These are phyloP conservation scores for Hylaeus volcanicus DNA, from an alignment of 1,140 invertebrate species.

Conservation along the genomic window DNA sequence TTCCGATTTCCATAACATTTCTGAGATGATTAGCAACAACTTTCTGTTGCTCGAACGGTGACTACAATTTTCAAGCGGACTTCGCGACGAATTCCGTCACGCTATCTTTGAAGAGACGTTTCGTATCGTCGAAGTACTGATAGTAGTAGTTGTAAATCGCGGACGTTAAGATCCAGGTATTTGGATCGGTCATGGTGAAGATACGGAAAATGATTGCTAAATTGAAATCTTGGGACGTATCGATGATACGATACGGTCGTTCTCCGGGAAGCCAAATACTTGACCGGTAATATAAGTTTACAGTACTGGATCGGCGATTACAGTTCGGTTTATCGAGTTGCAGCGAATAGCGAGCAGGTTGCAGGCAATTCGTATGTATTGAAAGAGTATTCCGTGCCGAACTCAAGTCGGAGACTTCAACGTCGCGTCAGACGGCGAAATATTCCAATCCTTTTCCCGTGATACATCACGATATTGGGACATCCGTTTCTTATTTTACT, in stretches of 20 bases:
- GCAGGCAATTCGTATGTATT: conserved; percentile 42
- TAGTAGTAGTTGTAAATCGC: conserved; percentile 3
- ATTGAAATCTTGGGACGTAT: conserved; percentile 41
- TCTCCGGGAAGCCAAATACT: conserved; percentile 37
- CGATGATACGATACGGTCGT: conserved; percentile 34
- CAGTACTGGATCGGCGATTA: conserved; percentile 65
- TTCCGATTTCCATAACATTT: conserved; percentile 14
- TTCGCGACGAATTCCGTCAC: background rate
- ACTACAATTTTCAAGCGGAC: background rate
- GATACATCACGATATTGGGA: background rate
- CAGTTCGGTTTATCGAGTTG: conserved; percentile 59
- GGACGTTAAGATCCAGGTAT: background rate
- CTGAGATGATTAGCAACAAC: no score
- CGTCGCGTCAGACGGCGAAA: conserved; percentile 54
- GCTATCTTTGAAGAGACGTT: background rate
- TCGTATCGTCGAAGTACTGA: background rate
- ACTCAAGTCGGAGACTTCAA: conserved; percentile 56
- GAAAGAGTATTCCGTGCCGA: conserved; percentile 22
- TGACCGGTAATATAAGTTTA: conserved; percentile 65
- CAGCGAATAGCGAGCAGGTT: conserved; percentile 30
- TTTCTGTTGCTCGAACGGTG: background rate
- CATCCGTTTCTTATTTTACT: no score
- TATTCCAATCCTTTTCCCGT: conserved; percentile 4
- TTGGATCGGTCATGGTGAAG: background rate
- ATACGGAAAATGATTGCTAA: conserved; percentile 44